Percentiles rank a stretch among this genome's conserved stretches.
Conservation (phyloP, 2,113 vertebrate species). For the Circaetus gallicus region DNA sequence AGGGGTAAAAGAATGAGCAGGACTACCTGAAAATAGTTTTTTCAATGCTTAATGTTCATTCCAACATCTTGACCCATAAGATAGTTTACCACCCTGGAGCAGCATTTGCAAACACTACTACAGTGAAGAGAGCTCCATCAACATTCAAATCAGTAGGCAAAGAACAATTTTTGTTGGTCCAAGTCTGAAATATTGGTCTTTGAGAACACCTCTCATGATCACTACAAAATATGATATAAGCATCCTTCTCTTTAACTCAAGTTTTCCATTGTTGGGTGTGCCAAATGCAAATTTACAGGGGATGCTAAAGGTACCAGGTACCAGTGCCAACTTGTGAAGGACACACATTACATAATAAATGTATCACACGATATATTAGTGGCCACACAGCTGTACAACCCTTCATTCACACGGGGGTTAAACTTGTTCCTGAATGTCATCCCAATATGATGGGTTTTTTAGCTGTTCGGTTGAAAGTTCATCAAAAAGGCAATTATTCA, state of each 20-base stretch:
- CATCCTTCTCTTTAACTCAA: not conserved
- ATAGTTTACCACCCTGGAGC: not conserved
- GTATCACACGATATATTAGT: not conserved
- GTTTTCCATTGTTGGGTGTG: not conserved
- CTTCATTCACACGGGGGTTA: not conserved
- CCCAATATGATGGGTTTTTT: not conserved
- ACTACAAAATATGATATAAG: not conserved
- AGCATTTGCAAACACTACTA: not conserved
- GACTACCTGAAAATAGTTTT: not conserved
- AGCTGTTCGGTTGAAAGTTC: not conserved
- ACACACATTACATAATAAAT: not conserved
- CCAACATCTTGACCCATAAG: not conserved
- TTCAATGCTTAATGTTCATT: not conserved
- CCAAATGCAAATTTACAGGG: not conserved
- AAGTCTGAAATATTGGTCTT: not conserved
- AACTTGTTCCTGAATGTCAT: not conserved
- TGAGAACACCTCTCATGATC: not conserved
- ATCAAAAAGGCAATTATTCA: not conserved
- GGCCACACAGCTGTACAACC: not conserved
- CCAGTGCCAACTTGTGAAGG: not conserved
- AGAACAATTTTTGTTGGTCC: not conserved
- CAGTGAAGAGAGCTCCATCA: not conserved
- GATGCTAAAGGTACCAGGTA: not conserved
- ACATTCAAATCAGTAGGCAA: not conserved
- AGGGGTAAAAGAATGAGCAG: not conserved